phyloP scores from a whole-genome alignment of 2,113 vertebrate species.

The Ploceus nigricollis region DNA sequence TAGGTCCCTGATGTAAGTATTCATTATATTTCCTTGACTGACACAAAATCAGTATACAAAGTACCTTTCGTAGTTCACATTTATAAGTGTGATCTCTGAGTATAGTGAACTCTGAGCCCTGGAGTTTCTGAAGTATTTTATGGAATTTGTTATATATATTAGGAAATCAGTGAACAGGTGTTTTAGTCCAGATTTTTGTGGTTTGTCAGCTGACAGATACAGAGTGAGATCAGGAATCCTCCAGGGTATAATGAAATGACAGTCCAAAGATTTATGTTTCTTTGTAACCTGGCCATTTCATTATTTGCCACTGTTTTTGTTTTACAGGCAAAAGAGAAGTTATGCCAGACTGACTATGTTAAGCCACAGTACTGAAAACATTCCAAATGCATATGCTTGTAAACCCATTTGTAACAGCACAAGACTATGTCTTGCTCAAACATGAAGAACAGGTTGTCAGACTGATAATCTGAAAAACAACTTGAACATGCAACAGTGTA shows the following conservation, averaged over 20 bases:
- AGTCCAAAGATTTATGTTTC: not conserved
- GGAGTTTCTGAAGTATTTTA: not conserved
- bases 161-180: not conserved
- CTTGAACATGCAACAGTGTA: not conserved
- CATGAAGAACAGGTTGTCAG: not conserved
- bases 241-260: not conserved
- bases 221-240: not conserved
- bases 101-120: not conserved
- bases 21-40: not conserved
- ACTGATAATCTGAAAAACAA: not conserved
- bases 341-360: fast-evolving
- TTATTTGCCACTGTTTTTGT: not conserved
- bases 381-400: not conserved
- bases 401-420: not conserved
- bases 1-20: not conserved
- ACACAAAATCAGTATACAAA: not conserved
- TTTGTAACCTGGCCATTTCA: not conserved
- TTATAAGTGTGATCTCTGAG: not conserved
- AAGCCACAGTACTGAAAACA: not conserved
- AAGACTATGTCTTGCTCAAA: not conserved
- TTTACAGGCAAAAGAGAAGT: not conserved
- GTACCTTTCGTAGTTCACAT: not conserved
- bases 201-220: not conserved
- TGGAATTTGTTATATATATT: not conserved
- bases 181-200: not conserved